Evolutionary conservation across 2,888 invertebrate species (phyloP).

Genomic region (Sclerodermus sp.): DNA sequence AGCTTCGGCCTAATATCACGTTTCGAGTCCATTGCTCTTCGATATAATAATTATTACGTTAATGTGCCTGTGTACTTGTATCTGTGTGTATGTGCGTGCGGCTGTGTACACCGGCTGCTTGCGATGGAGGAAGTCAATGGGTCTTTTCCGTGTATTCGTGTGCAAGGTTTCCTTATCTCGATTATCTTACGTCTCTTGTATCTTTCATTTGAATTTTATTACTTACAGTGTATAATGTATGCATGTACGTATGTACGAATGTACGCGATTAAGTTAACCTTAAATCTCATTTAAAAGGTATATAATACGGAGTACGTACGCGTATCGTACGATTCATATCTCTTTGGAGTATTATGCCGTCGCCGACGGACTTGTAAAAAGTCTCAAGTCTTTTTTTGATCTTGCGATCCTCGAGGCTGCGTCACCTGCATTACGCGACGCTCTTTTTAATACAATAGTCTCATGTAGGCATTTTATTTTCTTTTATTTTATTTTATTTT

Average conservation of each 20-base stretch:
- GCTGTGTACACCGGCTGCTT: neutral
- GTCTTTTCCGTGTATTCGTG: constrained; percentile 7
- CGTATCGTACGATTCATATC: constrained; percentile 40
- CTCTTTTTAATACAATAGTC: too few species aligned
- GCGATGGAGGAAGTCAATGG: too few species aligned
- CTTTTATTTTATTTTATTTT: too few species aligned
- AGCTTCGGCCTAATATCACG: constrained; percentile 59
- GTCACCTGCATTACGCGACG: too few species aligned
- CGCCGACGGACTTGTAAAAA: neutral
- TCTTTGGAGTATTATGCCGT: constrained; percentile 48
- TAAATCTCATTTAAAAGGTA: constrained; percentile 40
- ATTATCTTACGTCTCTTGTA: constrained; percentile 23
- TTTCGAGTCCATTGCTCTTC: constrained; percentile 57
- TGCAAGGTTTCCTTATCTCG: constrained; percentile 21
- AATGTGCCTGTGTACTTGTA: constrained; percentile 16
- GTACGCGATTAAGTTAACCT: constrained; percentile 48
- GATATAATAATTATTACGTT: constrained; percentile 39
- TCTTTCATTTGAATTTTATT: constrained; percentile 24
- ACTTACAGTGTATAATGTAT: constrained; percentile 51
- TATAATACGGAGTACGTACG: constrained; percentile 47
- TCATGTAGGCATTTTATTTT: too few species aligned
- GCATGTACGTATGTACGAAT: too few species aligned
- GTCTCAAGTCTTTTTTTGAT: too few species aligned
- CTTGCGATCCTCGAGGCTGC: too few species aligned
- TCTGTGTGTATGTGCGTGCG: constrained; percentile 17